phyloP scores from a whole-genome alignment of 2,113 vertebrate species.

The Elachura formosa region DNA sequence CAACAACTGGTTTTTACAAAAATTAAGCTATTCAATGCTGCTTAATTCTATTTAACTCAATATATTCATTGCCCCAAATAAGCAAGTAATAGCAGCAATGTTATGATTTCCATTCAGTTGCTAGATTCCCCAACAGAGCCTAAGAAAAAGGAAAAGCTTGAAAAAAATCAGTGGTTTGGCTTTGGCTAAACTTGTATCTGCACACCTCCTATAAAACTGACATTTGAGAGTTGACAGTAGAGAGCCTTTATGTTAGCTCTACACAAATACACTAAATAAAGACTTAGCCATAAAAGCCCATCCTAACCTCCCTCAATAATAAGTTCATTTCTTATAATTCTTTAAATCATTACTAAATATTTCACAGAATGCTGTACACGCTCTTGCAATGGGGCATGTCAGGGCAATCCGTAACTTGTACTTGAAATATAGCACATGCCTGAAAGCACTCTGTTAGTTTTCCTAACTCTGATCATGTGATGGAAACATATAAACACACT shows the following conservation, averaged over 20 bases:
- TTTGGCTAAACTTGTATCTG: neutral
- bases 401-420: neutral
- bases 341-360: neutral
- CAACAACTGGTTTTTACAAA: neutral
- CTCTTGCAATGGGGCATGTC: neutral
- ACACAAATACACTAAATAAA: neutral
- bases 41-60: neutral
- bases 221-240: rapidly evolving
- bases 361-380: neutral
- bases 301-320: neutral
- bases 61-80: neutral
- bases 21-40: neutral
- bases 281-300: neutral
- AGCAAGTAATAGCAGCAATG: neutral
- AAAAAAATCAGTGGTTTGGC: neutral
- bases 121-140: neutral
- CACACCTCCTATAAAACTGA: neutral
- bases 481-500: neutral
- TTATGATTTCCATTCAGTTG: neutral
- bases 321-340: neutral
- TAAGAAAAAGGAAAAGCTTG: neutral
- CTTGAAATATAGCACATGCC: neutral
- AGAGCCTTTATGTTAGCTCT: neutral
- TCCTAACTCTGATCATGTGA: neutral
- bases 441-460: neutral